phyloP scores from a whole-genome alignment of 2,113 vertebrate species.

The Drymodes brunneopygia region DNA sequence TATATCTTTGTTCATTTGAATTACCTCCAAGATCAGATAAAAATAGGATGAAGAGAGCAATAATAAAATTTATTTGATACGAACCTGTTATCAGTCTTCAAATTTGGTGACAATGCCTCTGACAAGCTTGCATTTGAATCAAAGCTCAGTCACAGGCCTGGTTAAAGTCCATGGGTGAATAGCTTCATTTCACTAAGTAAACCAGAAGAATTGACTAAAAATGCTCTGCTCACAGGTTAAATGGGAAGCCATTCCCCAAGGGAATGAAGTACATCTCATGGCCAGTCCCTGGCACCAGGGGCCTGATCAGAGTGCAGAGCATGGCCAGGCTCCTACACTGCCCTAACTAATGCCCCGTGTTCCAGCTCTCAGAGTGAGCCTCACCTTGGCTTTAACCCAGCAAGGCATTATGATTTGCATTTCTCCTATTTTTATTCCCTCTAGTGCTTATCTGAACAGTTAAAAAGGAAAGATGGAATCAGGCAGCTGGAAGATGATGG shows the following conservation, averaged over 20 bases:
- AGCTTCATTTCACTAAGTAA: background rate
- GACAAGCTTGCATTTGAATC: background rate
- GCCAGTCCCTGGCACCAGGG: background rate
- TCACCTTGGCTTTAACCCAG: background rate
- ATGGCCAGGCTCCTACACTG: background rate
- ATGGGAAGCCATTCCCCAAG: background rate
- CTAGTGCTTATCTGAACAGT: background rate
- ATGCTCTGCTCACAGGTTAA: background rate
- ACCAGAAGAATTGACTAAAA: background rate
- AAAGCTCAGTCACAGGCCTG: background rate
- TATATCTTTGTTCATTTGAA: background rate
- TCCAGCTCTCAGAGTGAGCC: background rate
- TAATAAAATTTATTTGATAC: background rate
- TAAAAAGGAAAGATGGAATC: background rate
- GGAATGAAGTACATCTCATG: background rate
- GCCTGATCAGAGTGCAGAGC: background rate
- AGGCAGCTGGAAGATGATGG: background rate
- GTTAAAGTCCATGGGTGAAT: background rate
- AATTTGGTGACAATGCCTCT: background rate
- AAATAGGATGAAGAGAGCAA: background rate
- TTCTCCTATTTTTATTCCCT: background rate
- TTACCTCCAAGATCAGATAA: background rate
- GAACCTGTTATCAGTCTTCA: background rate
- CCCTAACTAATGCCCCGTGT: background rate
- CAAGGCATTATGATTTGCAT: background rate